phyloP scores from a whole-genome alignment of 2,888 invertebrate genomes.

The Melinaea marsaeus region DNA sequence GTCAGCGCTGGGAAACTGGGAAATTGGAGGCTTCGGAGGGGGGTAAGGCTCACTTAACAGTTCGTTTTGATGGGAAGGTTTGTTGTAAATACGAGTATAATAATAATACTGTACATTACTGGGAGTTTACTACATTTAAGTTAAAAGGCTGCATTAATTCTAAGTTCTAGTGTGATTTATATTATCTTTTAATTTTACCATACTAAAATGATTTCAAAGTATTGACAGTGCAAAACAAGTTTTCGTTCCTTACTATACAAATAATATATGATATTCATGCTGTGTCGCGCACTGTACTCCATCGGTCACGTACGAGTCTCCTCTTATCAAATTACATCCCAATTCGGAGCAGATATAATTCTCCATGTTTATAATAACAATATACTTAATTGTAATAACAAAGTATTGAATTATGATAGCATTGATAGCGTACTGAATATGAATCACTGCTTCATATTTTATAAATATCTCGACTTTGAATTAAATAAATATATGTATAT shows the following conservation, averaged over 20 bases:
- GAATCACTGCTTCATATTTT: not conserved
- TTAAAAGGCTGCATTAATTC: no score
- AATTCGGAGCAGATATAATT: not conserved
- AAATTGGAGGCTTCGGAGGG: conserved; percentile 42
- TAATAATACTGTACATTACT: no score
- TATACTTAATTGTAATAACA: not conserved
- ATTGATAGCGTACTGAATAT: not conserved
- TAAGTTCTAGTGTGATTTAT: no score
- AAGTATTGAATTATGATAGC: not conserved
- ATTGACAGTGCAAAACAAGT: no score
- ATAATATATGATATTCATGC: not conserved
- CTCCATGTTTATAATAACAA: not conserved
- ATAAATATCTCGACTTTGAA: no score
- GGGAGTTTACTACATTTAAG: no score
- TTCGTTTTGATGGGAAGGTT: not conserved
- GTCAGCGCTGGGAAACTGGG: conserved; percentile 66
- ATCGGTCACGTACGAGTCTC: not conserved
- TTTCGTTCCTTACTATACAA: not conserved
- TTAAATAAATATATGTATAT: no score
- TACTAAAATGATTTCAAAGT: no score
- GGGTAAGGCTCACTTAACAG: conserved; percentile 12
- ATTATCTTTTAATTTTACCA: no score
- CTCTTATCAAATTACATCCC: not conserved
- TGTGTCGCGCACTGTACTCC: conserved; percentile 1
- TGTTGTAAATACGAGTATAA: not conserved